Evolutionary conservation across 2,797 vertebrate genomes (phyloP), one percentile per base, ranked within the genome.

Genomic region (Pelodytes ibericus): DNA sequence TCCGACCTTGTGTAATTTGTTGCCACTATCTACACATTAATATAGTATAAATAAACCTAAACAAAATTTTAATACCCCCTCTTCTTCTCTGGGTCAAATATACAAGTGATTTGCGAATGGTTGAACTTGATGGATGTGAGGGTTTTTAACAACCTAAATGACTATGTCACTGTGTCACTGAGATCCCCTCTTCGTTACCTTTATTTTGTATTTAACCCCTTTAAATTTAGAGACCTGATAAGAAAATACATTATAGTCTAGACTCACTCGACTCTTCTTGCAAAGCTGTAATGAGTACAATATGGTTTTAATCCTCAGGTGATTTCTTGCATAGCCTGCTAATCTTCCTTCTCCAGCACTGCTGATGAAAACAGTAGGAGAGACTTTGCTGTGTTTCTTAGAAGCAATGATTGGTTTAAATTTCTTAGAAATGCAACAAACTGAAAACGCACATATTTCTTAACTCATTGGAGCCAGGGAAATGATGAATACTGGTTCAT

Each of bases 321-420:
- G 33, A 24, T 26, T 64, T 71, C 31, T 59, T 33, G 33, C 41
- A 13, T 65, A 49, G 36, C 60, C 67, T 57, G 60, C 59, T 64
- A 61, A 71, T 71, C 22, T 36, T 71, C 29, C 57, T 26, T 15
- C 25, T 65, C 18, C 30, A n/a, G 41, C 36, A 67, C 20, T 60
- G 61, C 41, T 56, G 44, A 31, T 41, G 33, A 57, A 76, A 76
- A 70, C 67, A 44, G 59, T 77, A 71, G 67, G 59, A 65, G 41
- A 77, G 60, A 31, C 25, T 49, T 39, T 31, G 49, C 49, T 9
- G 33, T 31, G 36, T 77, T 77, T 77, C 74, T 44, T 71, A 77
- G 74, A 77, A 77, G 67, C 67, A 33, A 44, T 33, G 60, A 64
- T 58, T 33, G 67, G 13, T 71, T 71, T 71, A 65, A 53, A 47